Evolutionary conservation across 2,113 vertebrate genomes (phyloP).

Genomic region (Furnarius figulus): DNA sequence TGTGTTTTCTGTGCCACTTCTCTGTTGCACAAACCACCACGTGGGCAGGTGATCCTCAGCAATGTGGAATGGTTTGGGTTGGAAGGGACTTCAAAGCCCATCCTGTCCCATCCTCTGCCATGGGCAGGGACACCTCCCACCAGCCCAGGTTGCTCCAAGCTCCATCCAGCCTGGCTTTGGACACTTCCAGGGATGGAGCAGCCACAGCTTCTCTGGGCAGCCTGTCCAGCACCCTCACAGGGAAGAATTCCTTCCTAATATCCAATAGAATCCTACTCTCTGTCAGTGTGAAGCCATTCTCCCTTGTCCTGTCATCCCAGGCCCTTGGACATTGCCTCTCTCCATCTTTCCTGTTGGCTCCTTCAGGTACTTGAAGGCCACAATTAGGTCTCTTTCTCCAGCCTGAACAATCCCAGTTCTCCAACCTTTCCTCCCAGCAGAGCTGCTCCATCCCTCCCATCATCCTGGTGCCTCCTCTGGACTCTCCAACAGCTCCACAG

Average conservation of each 20-base stretch:
- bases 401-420: not conserved
- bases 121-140: not conserved
- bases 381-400: not conserved
- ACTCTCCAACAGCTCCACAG: not conserved
- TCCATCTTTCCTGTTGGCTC: not conserved
- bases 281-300: not conserved
- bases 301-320: not conserved
- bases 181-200: not conserved
- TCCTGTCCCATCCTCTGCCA: fast-evolving
- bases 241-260: not conserved
- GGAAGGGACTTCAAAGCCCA: not conserved
- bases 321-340: not conserved
- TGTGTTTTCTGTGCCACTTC: not conserved
- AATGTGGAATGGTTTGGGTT: not conserved
- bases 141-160: not conserved
- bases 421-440: not conserved
- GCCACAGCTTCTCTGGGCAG: not conserved
- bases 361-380: not conserved
- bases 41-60: not conserved
- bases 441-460: not conserved
- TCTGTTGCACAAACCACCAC: not conserved
- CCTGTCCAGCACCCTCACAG: not conserved
- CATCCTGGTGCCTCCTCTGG: not conserved
- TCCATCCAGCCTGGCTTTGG: fast-evolving
- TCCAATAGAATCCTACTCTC: not conserved